A percentile compares a stretch with the other conserved stretches of the same genome.
Conservation (phyloP, 1,140 invertebrate species). For the Trichonephila clavipes region DNA sequence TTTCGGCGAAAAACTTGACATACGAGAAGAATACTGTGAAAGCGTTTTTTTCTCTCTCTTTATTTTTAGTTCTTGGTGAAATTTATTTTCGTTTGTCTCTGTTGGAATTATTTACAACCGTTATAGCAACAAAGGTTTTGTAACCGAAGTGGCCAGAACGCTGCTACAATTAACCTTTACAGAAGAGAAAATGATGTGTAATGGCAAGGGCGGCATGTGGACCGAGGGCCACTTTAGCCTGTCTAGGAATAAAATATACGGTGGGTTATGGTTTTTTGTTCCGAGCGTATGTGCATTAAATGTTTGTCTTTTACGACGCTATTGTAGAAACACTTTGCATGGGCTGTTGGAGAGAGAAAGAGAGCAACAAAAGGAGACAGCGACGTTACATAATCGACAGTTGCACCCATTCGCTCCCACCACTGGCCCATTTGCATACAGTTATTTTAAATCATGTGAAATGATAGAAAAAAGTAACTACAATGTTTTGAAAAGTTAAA, state of each 20-base stretch:
- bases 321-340: conserved; percentile 57
- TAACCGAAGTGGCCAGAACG: conserved; percentile 71
- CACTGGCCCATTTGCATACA: not conserved
- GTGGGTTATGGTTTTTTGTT: conserved; percentile 72
- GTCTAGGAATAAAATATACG: conserved; percentile 64
- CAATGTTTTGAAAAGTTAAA: too few species aligned
- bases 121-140: conserved; percentile 75
- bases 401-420: not conserved
- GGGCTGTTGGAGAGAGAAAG: not conserved
- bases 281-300: conserved; percentile 69
- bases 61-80: conserved; percentile 45
- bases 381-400: conserved; percentile 14
- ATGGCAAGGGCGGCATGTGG: conserved; percentile 23
- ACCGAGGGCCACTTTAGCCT: conserved; percentile 41
- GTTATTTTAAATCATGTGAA: not conserved
- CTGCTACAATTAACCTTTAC: conserved; percentile 75
- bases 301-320: conserved; percentile 71
- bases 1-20: conserved; percentile 43
- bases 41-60: conserved; percentile 12
- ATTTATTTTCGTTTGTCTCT: conserved; percentile 76
- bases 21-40: not conserved
- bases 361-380: conserved; percentile 46
- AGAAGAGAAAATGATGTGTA: conserved; percentile 59
- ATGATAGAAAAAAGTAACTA: not conserved
- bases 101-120: conserved; percentile 68